A percentile compares a stretch with the other conserved stretches of the same genome.
These are phyloP conservation scores for Nannoperca australis DNA, from an alignment of 2,797 vertebrate species.

Conservation along the genomic window DNA sequence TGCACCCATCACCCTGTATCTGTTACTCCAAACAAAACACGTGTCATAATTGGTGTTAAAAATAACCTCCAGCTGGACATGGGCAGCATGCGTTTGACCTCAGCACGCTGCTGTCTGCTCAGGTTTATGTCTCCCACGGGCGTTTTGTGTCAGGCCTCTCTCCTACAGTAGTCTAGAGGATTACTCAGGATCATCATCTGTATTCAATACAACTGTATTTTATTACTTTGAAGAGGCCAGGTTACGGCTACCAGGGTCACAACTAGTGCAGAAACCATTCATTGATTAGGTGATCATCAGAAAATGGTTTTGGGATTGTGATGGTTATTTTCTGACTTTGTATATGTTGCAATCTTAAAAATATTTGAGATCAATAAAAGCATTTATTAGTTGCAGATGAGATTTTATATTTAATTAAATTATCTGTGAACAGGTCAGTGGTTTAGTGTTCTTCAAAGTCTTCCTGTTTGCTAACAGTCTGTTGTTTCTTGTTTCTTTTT, in stretches of 20 bases:
- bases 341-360: neutral
- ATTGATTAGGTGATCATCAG: too few relatives aligned
- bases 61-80: conserved; percentile 81
- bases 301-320: too few relatives aligned
- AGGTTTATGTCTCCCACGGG: conserved; percentile 33
- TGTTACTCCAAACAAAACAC: conserved; percentile 34
- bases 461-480: conserved; percentile 3
- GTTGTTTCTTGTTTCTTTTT: neutral
- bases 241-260: neutral
- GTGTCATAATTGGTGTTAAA: conserved; percentile 67
- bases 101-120: conserved; percentile 51
- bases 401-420: neutral
- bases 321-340: too few relatives aligned
- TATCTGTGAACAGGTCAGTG: neutral
- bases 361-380: neutral
- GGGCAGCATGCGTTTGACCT: conserved; percentile 61
- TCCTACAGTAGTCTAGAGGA: neutral
- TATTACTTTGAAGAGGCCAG: neutral
- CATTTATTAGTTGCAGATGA: neutral
- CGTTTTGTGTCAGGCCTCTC: neutral
- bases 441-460: neutral
- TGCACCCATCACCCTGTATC: conserved; percentile 35
- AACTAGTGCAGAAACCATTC: neutral
- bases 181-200: neutral
- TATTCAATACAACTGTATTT: neutral